Evolutionary conservation across 2,113 vertebrate genomes (phyloP).

Genomic region (Thymallus thymallus): DNA sequence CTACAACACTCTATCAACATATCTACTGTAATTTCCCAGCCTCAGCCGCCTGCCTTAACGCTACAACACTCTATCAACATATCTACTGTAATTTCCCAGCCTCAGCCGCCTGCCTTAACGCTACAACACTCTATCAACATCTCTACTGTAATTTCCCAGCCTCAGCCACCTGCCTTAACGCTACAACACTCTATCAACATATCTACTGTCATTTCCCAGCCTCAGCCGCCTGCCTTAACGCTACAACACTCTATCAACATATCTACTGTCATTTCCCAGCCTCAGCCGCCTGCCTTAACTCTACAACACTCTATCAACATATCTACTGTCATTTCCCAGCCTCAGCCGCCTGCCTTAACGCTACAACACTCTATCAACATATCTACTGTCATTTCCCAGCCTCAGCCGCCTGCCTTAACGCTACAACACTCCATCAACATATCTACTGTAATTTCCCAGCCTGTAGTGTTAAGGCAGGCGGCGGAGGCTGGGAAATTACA

Average conservation of each 20-base stretch:
- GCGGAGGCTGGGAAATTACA: no score
- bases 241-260: constrained; percentile 46
- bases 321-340: constrained; percentile 75
- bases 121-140: constrained; percentile 46
- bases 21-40: constrained; percentile 75
- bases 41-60: neutral
- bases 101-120: neutral
- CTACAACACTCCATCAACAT: constrained; percentile 45
- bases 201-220: constrained; percentile 75
- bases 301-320: constrained; percentile 46
- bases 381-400: constrained; percentile 75
- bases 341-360: neutral
- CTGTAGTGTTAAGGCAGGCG: no score
- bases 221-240: neutral
- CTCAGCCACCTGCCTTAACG: neutral
- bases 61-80: constrained; percentile 46
- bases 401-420: neutral
- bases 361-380: constrained; percentile 46
- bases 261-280: constrained; percentile 75
- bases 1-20: constrained; percentile 46
- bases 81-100: constrained; percentile 75
- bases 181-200: constrained; percentile 46
- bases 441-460: constrained; percentile 79
- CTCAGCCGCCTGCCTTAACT: neutral
- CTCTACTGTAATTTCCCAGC: constrained; percentile 75